A percentile compares a stretch with the other conserved stretches of the same genome.
These are phyloP conservation scores for Ramphastos sulfuratus DNA, from an alignment of 2,113 vertebrate species.

Conservation along the genomic window DNA sequence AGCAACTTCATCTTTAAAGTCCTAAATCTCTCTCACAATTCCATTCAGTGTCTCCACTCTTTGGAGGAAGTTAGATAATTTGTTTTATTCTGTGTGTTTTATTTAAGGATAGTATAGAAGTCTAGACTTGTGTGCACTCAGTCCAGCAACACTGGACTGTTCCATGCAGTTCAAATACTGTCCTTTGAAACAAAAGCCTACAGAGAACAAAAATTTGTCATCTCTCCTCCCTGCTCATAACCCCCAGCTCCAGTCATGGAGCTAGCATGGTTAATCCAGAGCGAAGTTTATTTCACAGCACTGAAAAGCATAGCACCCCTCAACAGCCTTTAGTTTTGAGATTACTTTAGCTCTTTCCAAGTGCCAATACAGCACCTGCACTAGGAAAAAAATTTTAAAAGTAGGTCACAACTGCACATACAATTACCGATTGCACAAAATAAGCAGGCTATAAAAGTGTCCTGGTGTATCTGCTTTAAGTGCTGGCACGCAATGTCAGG, in stretches of 20 bases:
- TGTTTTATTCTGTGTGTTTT: too few relatives aligned
- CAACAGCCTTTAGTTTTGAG: background rate
- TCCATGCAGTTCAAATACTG: background rate
- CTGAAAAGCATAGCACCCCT: background rate
- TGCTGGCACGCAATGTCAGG: slow-evolving; percentile 30
- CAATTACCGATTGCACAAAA: slow-evolving; percentile 25
- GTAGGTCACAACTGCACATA: slow-evolving; percentile 35
- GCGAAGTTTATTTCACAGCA: background rate
- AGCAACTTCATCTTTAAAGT: background rate
- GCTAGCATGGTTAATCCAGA: background rate
- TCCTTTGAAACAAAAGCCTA: background rate
- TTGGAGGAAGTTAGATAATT: background rate
- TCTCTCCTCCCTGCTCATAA: background rate
- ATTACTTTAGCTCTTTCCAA: background rate
- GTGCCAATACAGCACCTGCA: slow-evolving; percentile 34
- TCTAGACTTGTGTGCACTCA: background rate
- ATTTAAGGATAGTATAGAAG: background rate
- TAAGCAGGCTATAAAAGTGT: slow-evolving; percentile 32
- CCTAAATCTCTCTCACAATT: background rate
- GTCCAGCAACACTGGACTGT: background rate
- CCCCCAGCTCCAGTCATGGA: background rate
- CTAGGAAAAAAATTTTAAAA: background rate
- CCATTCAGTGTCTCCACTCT: background rate
- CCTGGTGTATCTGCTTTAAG: slow-evolving; percentile 40
- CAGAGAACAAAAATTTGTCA: background rate